Evolutionary conservation across 2,888 invertebrate genomes (phyloP).

Genomic region (Neoitamus cyanurus): DNA sequence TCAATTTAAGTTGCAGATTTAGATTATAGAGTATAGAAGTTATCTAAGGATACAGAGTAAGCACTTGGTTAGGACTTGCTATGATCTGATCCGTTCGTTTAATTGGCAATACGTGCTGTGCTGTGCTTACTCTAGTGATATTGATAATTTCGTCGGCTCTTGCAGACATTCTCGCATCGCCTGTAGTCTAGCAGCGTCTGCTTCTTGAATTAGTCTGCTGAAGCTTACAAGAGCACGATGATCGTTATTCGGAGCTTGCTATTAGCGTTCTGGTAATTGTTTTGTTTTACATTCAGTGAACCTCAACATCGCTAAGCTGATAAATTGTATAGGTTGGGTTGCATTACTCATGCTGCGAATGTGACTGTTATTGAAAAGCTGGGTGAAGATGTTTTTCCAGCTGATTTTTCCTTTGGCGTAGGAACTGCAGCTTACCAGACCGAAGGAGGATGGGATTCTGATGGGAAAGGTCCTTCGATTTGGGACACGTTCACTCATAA

Average conservation of each 20-base stretch:
- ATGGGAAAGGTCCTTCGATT: conserved; percentile 68
- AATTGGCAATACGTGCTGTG: not conserved
- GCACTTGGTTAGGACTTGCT: not conserved
- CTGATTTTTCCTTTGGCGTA: conserved; percentile 57
- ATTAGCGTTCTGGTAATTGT: not conserved
- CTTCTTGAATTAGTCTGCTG: not conserved
- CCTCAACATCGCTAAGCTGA: not conserved
- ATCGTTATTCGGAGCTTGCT: not conserved
- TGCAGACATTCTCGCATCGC: not conserved
- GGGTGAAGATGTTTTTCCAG: conserved; percentile 56
- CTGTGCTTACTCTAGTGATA: not conserved
- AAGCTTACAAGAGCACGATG: not conserved
- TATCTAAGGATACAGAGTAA: no score
- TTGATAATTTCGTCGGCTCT: not conserved
- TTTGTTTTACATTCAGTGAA: not conserved
- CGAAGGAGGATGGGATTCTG: conserved; percentile 60
- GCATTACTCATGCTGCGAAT: not conserved
- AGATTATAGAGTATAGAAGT: no score
- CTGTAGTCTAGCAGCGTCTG: not conserved
- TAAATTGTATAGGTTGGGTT: not conserved
- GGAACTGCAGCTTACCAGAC: conserved; percentile 60
- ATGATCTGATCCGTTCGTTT: not conserved
- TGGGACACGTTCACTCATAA: conserved; percentile 67
- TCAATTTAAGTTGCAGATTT: not conserved
- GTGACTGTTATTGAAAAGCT: not conserved